Percentiles rank a stretch among this genome's conserved stretches.
phyloP scores from a whole-genome alignment of 2,113 vertebrate genomes.

The Burhinus oedicnemus region DNA sequence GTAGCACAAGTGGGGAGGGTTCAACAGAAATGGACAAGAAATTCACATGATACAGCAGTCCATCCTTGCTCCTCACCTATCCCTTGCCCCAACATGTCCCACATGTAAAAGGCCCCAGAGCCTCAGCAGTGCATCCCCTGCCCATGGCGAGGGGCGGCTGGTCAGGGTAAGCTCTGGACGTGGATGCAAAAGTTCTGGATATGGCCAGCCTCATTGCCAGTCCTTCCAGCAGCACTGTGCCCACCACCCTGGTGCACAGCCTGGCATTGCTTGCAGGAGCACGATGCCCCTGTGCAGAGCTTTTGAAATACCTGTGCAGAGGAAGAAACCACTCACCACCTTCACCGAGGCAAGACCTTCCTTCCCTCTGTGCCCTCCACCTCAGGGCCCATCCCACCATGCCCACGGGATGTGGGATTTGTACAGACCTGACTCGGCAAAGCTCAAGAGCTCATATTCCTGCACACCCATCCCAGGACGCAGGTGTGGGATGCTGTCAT shows the following conservation, averaged over 20 bases:
- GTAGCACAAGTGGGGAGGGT: not conserved
- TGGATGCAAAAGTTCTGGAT: not conserved
- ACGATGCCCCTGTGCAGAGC: not conserved
- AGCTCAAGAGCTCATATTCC: slow-evolving; percentile 91
- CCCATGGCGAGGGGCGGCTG: rapidly evolving
- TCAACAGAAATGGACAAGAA: not conserved
- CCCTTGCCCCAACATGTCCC: not conserved
- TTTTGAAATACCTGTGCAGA: not conserved
- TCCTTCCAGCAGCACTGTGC: not conserved
- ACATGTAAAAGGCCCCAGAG: rapidly evolving
- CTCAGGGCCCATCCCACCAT: not conserved
- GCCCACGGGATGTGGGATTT: not conserved
- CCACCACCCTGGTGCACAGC: rapidly evolving
- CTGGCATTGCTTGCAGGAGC: not conserved
- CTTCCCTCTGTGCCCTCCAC: rapidly evolving
- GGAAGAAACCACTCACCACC: not conserved
- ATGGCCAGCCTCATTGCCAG: rapidly evolving
- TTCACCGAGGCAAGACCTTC: not conserved
- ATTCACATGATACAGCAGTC: rapidly evolving
- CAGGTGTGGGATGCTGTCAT: slow-evolving; percentile 40
- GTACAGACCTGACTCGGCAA: slow-evolving; percentile 87
- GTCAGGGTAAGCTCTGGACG: rapidly evolving
- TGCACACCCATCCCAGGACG: slow-evolving; percentile 60
- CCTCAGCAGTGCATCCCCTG: not conserved
- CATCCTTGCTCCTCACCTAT: rapidly evolving